Evolutionary conservation across 2,888 invertebrate species (phyloP), one percentile per base, ranked within the genome.

Genomic region (Ephialtes manifestator): DNA sequence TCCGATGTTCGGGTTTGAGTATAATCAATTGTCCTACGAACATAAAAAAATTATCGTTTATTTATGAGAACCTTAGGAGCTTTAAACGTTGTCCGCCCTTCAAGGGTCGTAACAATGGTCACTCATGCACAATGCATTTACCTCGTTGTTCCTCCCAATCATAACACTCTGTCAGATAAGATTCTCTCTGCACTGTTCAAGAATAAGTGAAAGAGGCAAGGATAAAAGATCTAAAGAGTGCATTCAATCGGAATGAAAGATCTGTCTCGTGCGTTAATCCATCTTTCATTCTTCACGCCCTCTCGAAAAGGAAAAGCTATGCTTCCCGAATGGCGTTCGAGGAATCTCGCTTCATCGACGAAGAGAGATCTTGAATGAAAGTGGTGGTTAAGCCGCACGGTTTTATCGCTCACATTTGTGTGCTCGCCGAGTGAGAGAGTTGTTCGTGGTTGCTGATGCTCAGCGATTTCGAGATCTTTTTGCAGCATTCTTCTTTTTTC

Each of bases 231-330:
- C 35, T 5, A 35, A 8, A n/a, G 60, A 58, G 24, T 51, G 46
- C 75, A 53, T 65, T 76, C 65, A 76, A 76, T 65, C 75, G 75
- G 43, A 76, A 65, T 51, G 65, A 76, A 35, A 76, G 75, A 76
- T 76, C 51, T 35, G 51, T 76, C 75, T 51, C 51, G 65, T 48
- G 65, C 48, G 48, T 75, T 75, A 75, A 75, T 75, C 71, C 55
- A 72, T 72, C 60, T 60, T 63, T 75, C 63, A 75, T 75, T 75
- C 60, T 75, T 75, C 74, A 13, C 35, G 63, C 48, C 60, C 63
- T 63, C 31, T 51, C 65, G 20, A 39, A 18, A 11, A 39, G 35
- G 35, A 65, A 65, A 39, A 39, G 65, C 65, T 43, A 39, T 39
- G 39, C 43, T 2, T 18, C 10, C 31, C 39, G 7, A 4, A 24